These are phyloP conservation scores for Loris lydekkerianus DNA, from an alignment of 2,797 vertebrate genomes.

Conservation along the genomic window DNA sequence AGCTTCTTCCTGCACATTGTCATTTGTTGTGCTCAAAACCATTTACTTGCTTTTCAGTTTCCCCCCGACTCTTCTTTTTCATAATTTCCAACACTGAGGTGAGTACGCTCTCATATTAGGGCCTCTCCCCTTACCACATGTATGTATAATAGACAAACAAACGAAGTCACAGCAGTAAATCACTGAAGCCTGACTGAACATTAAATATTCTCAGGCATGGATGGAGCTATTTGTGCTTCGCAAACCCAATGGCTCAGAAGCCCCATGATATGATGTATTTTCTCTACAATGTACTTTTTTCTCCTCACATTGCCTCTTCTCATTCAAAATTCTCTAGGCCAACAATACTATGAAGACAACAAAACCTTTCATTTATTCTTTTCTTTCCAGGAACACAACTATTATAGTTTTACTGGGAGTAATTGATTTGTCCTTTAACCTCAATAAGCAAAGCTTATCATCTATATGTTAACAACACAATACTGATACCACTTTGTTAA, in stretches of 20 bases:
- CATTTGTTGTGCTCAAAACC: not conserved
- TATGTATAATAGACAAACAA: not conserved
- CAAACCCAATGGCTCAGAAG: not conserved
- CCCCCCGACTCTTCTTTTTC: not conserved
- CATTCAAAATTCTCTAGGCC: not conserved
- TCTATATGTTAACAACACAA: not conserved
- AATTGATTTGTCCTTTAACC: not conserved
- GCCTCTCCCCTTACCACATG: not conserved
- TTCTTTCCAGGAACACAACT: not conserved
- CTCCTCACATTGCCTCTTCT: not conserved
- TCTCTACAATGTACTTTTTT: not conserved
- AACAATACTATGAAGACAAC: not conserved
- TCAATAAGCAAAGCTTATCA: not conserved
- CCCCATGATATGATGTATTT: not conserved
- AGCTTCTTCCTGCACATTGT: conserved; percentile 33
- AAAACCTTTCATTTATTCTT: not conserved
- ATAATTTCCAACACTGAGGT: not conserved
- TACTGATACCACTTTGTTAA: not conserved
- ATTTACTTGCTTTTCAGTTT: conserved; percentile 51
- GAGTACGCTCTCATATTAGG: not conserved
- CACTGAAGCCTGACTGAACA: not conserved
- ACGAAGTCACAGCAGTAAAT: not conserved
- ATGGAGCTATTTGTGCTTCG: not conserved
- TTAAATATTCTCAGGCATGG: not conserved
- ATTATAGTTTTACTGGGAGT: not conserved